These are phyloP conservation scores for Heliconius sara DNA, from an alignment of 2,888 invertebrate species.

Conservation along the genomic window DNA sequence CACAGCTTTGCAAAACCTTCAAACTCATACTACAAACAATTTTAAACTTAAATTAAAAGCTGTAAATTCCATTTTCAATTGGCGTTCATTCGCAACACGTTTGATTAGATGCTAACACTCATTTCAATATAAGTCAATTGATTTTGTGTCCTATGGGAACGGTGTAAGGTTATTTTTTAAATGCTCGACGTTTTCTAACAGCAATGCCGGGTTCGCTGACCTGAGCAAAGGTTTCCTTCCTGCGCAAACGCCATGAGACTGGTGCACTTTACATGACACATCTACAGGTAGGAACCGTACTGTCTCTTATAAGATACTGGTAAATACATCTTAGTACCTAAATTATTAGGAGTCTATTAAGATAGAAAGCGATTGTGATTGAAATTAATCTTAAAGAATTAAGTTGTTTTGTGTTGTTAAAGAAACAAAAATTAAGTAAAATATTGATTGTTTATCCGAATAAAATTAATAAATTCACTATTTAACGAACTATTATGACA, in stretches of 20 bases:
- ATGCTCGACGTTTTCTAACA: conserved; percentile 56
- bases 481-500: neutral
- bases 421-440: neutral
- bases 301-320: conserved; percentile 53
- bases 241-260: conserved; percentile 58
- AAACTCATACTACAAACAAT: conserved; percentile 43
- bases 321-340: neutral
- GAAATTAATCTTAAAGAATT: neutral
- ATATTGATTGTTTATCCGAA: neutral
- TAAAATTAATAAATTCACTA: neutral
- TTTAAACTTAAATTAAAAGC: conserved; percentile 46
- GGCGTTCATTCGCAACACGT: conserved; percentile 59
- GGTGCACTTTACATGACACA: conserved; percentile 56
- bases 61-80: conserved; percentile 49
- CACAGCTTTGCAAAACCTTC: conserved; percentile 63
- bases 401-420: neutral
- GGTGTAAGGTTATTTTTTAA: conserved; percentile 51
- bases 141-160: conserved; percentile 43
- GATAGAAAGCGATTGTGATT: neutral
- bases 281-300: conserved; percentile 46
- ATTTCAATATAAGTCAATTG: conserved; percentile 32
- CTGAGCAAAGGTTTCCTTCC: conserved; percentile 66
- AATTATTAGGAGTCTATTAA: too few relatives aligned
- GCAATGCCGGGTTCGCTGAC: conserved; percentile 67
- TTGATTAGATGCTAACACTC: conserved; percentile 69